Evolutionary conservation across 2,113 vertebrate species (phyloP).

Genomic region (Cyanoliseus patagonus): DNA sequence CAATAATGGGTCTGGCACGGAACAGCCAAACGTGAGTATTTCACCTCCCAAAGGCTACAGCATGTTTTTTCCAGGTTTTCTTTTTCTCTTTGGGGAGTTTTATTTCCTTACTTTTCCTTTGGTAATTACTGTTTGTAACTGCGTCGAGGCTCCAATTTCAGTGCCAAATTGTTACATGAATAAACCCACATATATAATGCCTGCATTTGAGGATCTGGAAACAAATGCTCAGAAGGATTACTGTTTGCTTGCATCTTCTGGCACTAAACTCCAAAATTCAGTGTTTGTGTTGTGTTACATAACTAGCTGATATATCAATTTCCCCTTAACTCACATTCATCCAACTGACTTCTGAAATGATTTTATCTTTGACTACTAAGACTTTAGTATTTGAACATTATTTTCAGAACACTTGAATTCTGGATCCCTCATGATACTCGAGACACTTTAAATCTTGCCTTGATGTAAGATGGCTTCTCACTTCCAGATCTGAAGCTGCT

Average conservation of each 20-base stretch:
- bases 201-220: not conserved
- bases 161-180: not conserved
- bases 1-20: conserved; percentile 79
- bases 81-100: rapidly evolving
- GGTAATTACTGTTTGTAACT: rapidly evolving
- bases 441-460: not conserved
- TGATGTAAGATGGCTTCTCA: not conserved
- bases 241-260: not conserved
- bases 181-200: not conserved
- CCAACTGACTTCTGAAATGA: not conserved
- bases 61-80: not conserved
- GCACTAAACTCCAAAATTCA: not conserved
- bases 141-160: not conserved
- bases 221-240: not conserved
- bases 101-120: not conserved
- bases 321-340: rapidly evolving
- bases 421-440: rapidly evolving
- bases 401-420: not conserved
- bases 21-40: not conserved
- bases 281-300: not conserved
- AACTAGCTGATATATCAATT: not conserved
- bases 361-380: not conserved
- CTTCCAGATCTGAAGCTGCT: not conserved
- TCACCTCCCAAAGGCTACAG: not conserved
- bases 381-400: not conserved